phyloP scores from a whole-genome alignment of 1,140 invertebrate genomes.

The Drosophila repletoides region DNA sequence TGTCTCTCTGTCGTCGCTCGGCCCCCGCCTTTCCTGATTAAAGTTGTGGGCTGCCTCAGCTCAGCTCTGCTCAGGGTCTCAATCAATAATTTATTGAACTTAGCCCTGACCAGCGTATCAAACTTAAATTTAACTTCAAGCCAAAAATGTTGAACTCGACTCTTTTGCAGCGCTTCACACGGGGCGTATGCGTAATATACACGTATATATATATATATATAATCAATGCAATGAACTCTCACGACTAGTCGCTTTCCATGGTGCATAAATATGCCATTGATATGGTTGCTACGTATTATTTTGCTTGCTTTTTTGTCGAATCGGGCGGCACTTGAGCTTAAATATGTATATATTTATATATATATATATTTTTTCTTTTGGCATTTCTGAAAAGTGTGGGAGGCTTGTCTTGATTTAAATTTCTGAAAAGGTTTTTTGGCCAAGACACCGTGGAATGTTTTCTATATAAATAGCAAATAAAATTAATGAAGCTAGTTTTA shows the following conservation, averaged over 20 bases:
- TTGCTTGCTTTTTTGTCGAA: background rate
- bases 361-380: conserved; percentile 23
- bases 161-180: conserved; percentile 4
- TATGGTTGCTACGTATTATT: conserved; percentile 30
- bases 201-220: too few species aligned
- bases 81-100: conserved; percentile 69
- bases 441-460: conserved; percentile 19
- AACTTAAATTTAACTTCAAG: conserved; percentile 58
- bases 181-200: conserved; percentile 49
- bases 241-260: conserved; percentile 1
- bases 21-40: conserved; percentile 20
- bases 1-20: background rate
- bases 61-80: background rate
- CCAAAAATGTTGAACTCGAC: background rate
- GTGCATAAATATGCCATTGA: conserved; percentile 63
- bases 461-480: background rate
- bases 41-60: conserved; percentile 24
- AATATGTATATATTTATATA: background rate
- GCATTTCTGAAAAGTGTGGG: conserved; percentile 52
- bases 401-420: conserved; percentile 53
- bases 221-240: conserved; percentile 64
- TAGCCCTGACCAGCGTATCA: conserved; percentile 10
- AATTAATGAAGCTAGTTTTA: background rate
- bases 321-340: background rate
- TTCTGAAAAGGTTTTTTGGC: conserved; percentile 23